Base-by-base conservation (phyloP, 1,140 invertebrate genomes). In the Drosophila azteca region DNA sequence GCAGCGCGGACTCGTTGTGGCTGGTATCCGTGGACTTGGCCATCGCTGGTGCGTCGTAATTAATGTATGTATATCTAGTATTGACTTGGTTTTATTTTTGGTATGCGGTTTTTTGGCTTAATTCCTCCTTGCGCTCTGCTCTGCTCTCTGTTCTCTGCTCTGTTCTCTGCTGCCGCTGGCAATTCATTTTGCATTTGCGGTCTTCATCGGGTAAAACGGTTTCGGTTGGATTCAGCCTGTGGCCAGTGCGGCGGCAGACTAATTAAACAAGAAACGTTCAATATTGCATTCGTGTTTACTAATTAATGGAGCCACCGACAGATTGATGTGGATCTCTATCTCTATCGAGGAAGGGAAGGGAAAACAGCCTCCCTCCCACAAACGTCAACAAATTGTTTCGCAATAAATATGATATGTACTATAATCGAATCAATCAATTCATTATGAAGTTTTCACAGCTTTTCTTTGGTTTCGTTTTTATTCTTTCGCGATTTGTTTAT, bases 211-310 rank as follows among this genome's bases (percentile, higher is more conserved):
- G 52, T 20, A 20, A 64, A 43, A 58, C 24, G 52, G 13, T 51
- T 51, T 62, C 20, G 24, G 54, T 51, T 62, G 15, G 24, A 45
- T 62, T 79, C 44, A 22, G 43, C 29, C 41, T 9, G 9, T 31
- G 31, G 15, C 22, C 53, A 44, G 20, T 44, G n/a, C 48, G 22
- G n/a, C 48, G 22, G 39, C 24, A 43, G 66, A 61, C 80, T 85
- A 73, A 77, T 80, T 77, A 66, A 79, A 80, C 55, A 71, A 69
- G 13, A 72, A 73, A 65, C 59, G 46, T 46, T 66, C 52, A 76
- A 68, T 65, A 73, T 52, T 43, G 41, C 54, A 48, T 44, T 51
- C 50, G 45, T 11, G 39, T 48, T 44, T 55, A 17, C 26, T 52
- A 59, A 66, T 58, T 61, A 48, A 68, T 49, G n/a, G 22, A 73